These are phyloP conservation scores for Hylia prasina DNA, from an alignment of 2,113 vertebrate species.

Conservation along the genomic window DNA sequence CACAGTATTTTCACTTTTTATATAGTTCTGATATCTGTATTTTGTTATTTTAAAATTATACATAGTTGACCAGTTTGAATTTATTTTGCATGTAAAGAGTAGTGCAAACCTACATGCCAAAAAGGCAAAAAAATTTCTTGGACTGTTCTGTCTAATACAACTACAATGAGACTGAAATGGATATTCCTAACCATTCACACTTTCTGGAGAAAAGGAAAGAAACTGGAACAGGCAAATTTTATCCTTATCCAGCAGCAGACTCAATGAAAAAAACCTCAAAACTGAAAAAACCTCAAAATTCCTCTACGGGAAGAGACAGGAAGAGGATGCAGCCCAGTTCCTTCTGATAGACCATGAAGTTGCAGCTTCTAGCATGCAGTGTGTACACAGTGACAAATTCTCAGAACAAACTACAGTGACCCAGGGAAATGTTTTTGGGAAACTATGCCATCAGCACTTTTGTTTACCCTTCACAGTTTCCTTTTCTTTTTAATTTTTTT, in stretches of 20 bases:
- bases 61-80: not conserved
- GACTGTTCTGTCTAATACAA: not conserved
- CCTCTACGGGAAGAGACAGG: conserved; percentile 76
- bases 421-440: conserved; percentile 73
- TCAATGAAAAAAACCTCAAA: conserved; percentile 27
- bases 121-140: not conserved
- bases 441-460: conserved; percentile 77
- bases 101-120: not conserved
- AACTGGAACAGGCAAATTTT: conserved; percentile 39
- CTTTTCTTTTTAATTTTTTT: conserved; percentile 39
- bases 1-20: not conserved
- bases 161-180: not conserved
- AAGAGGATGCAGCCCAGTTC: conserved; percentile 87
- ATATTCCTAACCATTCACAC: not conserved
- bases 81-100: not conserved
- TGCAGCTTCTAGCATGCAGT: conserved; percentile 67
- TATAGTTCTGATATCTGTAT: not conserved
- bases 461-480: conserved; percentile 79
- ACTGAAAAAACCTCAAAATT: not conserved
- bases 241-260: conserved; percentile 45
- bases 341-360: conserved; percentile 79
- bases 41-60: not conserved
- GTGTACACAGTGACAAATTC: conserved; percentile 72
- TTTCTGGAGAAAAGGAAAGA: conserved; percentile 8
- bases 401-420: conserved; percentile 72